Conservation (phyloP, 2,797 vertebrate genomes). For the Pseudomugil tenellus region DNA sequence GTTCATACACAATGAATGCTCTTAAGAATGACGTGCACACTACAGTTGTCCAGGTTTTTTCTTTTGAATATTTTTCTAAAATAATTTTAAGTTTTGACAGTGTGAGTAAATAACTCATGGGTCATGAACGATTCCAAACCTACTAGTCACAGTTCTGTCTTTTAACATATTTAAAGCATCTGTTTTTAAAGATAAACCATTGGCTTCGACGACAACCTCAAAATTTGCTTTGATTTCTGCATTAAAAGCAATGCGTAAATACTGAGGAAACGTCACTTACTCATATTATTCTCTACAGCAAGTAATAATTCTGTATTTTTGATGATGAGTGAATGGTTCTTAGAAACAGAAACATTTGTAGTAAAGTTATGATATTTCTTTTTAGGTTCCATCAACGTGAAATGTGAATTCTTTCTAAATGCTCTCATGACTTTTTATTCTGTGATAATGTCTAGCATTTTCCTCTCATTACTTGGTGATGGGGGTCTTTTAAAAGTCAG, state of each 20-base stretch:
- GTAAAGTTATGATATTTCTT: not conserved
- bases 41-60: not conserved
- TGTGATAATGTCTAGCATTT: constrained; percentile 42
- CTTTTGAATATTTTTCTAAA: not conserved
- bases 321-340: not conserved
- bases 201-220: not conserved
- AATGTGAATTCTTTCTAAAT: constrained; percentile 20
- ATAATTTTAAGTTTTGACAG: not conserved
- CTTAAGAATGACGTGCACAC: not conserved
- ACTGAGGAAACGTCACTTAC: not conserved
- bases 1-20: too few species aligned
- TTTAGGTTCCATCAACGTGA: constrained; percentile 14
- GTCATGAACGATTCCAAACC: not conserved
- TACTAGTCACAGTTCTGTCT: not conserved
- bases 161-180: not conserved
- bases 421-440: constrained; percentile 18
- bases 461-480: constrained; percentile 49
- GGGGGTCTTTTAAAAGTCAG: constrained; percentile 54
- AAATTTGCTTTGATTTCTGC: not conserved
- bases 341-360: constrained; percentile 1
- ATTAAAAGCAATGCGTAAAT: not conserved
- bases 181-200: not conserved
- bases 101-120: not conserved
- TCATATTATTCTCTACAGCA: not conserved
- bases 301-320: not conserved